Evolutionary conservation across 2,888 invertebrate genomes (phyloP), one percentile per base, ranked within the genome.

Genomic region (Mythimna albipuncta): DNA sequence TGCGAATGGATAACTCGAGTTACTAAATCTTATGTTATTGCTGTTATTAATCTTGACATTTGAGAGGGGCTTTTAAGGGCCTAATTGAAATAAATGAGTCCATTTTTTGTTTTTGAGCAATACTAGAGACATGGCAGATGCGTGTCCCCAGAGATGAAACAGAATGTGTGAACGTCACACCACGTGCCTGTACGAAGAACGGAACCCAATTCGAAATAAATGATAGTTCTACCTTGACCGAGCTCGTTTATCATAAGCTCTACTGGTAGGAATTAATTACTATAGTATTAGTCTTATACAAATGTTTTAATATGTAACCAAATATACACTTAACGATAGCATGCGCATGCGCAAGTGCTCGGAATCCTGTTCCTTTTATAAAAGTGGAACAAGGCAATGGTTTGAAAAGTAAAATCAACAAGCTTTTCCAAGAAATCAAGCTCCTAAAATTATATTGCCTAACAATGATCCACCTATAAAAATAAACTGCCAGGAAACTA

Each of bases 401-500:
- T 38, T 59, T 41, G n/a, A 54, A 59, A 69, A 50, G 55, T 62
- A 66, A 69, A 64, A 77, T n/a, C 47, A 64, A 67, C 52, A 66
- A 73, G 6, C 26, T 61, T 59, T 80, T 82, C 79, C 7, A 35
- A 72, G 79, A 82, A 82, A 63, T 69, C 63, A 67, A 57, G 64
- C 72, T 57, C 66, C 73, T 66, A 69, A 80, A 69, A 67, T 72
- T 78, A 79, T 72, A 83, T 80, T 68, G 50, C 61, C 57, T 62
- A 71, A 65, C 70, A 68, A 65, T 75, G 61, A 75, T 70, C 75
- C 9, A 44, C 41, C 62, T 75, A 62, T 62, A 77, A 75, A 84
- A 84, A 84, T 74, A 74, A 73, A 80, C 70, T 75, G 44, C 73
- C 54, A 35, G 35, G 64, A 69, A 65, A 69, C 47, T 74, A 76